These are phyloP conservation scores for Tachystola acroxantha DNA, from an alignment of 2,888 invertebrate genomes.

Conservation along the genomic window DNA sequence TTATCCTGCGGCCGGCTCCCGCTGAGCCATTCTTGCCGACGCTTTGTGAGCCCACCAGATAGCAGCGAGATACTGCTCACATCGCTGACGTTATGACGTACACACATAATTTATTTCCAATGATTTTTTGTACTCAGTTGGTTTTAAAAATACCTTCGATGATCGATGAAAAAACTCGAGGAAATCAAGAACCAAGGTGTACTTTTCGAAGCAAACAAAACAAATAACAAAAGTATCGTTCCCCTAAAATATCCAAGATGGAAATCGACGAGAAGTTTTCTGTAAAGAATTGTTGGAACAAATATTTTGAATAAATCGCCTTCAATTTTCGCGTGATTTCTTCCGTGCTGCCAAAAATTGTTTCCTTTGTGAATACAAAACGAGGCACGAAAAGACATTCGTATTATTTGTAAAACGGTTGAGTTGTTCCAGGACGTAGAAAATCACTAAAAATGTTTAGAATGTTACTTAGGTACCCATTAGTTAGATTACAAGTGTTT, in stretches of 20 bases:
- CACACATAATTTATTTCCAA: constrained; percentile 53
- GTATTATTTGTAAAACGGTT: neutral
- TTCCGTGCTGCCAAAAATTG: constrained; percentile 31
- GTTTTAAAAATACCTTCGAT: constrained; percentile 34
- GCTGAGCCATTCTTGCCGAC: constrained; percentile 52
- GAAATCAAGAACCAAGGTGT: constrained; percentile 27
- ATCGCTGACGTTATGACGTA: constrained; percentile 34
- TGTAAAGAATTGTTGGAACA: constrained; percentile 31
- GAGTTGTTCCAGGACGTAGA: no score
- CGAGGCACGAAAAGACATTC: constrained; percentile 19
- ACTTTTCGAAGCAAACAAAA: constrained; percentile 28
- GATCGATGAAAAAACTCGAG: constrained; percentile 37
- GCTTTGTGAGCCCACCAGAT: constrained; percentile 47
- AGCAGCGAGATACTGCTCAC: constrained; percentile 30
- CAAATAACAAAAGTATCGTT: constrained; percentile 29
- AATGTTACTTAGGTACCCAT: no score
- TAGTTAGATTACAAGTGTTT: no score
- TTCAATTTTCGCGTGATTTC: constrained; percentile 47
- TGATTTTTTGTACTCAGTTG: constrained; percentile 48
- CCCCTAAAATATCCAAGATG: constrained; percentile 8
- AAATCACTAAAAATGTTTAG: no score
- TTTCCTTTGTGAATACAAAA: constrained; percentile 51
- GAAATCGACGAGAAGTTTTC: constrained; percentile 10
- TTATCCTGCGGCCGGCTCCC: constrained; percentile 48
- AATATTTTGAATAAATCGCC: constrained; percentile 53